Conservation (phyloP, 2,888 invertebrate genomes). For the Limenitis camilla region DNA sequence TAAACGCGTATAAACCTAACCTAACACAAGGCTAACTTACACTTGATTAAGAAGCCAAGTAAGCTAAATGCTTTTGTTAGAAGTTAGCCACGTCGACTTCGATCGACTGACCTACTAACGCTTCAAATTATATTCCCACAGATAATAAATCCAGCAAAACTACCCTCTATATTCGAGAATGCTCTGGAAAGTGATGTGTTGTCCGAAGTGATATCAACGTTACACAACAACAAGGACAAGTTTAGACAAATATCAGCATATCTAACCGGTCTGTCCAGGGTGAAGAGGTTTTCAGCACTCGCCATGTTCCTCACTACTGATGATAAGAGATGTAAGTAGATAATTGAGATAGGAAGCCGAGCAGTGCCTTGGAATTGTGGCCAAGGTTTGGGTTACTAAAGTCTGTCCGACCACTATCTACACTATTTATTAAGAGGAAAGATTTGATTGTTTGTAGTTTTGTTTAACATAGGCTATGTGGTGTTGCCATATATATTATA, state of each 20-base stretch:
- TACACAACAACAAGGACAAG: slow-evolving; percentile 54
- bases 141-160: slow-evolving; percentile 73
- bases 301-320: slow-evolving; percentile 75
- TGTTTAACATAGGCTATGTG: too few species aligned
- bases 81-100: too few species aligned
- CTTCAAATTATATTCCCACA: slow-evolving; percentile 37
- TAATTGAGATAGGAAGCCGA: not conserved
- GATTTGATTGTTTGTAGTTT: not conserved
- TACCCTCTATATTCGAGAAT: slow-evolving; percentile 79
- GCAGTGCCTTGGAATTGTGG: too few species aligned
- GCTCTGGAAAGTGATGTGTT: slow-evolving; percentile 79
- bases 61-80: too few species aligned
- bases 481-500: too few species aligned
- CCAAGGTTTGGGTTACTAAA: too few species aligned
- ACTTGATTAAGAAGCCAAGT: too few species aligned
- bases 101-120: too few species aligned
- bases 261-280: slow-evolving; percentile 67
- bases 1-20: too few species aligned
- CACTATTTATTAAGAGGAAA: too few species aligned
- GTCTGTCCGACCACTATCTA: too few species aligned
- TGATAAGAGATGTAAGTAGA: slow-evolving; percentile 75
- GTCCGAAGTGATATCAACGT: slow-evolving; percentile 72
- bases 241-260: slow-evolving; percentile 63
- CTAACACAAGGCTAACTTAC: too few species aligned
- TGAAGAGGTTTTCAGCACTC: slow-evolving; percentile 79